Evolutionary conservation across 2,797 vertebrate genomes (phyloP).

Genomic region (Phalloptychus januarius): DNA sequence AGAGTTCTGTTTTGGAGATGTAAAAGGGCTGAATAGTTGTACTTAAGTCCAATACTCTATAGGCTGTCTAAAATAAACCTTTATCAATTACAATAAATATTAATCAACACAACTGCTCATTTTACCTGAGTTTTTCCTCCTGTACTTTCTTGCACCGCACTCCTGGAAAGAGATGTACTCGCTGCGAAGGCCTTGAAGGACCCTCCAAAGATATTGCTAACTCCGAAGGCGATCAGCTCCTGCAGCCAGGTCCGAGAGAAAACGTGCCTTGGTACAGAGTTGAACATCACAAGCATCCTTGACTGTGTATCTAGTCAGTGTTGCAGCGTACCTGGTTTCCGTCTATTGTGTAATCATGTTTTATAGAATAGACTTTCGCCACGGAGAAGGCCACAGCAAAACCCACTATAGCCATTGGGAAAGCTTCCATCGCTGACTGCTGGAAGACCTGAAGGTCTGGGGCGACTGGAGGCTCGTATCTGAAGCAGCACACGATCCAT

Average conservation of each 20-base stretch:
- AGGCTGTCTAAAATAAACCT: neutral
- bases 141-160: constrained; percentile 94
- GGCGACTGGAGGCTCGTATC: constrained; percentile 84
- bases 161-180: constrained; percentile 94
- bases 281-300: neutral
- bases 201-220: constrained; percentile 90
- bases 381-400: constrained; percentile 94
- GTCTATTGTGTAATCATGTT: constrained; percentile 91
- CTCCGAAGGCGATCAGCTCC: constrained; percentile 96
- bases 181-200: constrained; percentile 90
- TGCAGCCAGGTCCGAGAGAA: constrained; percentile 48
- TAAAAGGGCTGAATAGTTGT: neutral
- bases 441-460: constrained; percentile 81
- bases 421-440: constrained; percentile 80
- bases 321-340: constrained; percentile 88
- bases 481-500: constrained; percentile 54
- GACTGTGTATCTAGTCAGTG: no score
- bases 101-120: no score
- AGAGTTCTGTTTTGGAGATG: neutral
- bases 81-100: neutral
- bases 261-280: neutral
- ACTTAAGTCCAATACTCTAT: neutral
- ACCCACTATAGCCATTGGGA: constrained; percentile 90
- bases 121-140: constrained; percentile 97
- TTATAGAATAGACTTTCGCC: constrained; percentile 92